These are phyloP conservation scores for Pangasius macronema DNA, from an alignment of 2,797 vertebrate species.

Conservation along the genomic window DNA sequence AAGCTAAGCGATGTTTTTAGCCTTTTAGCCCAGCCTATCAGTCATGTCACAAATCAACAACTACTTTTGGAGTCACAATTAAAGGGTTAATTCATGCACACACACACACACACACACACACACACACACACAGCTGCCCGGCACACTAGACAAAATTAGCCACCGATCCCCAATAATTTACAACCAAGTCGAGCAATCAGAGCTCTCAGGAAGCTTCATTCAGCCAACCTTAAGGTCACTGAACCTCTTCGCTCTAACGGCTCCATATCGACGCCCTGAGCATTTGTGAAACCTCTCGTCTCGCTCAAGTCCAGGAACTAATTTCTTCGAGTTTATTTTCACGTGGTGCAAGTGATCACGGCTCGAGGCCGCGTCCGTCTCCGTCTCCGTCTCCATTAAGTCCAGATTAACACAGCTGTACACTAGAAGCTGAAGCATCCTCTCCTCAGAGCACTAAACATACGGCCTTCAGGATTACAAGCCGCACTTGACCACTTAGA, in stretches of 20 bases:
- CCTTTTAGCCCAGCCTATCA: constrained; percentile 66
- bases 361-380: constrained; percentile 77
- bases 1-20: constrained; percentile 68
- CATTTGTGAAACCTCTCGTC: constrained; percentile 66
- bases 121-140: constrained; percentile 52
- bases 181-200: background rate
- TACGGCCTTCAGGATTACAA: constrained; percentile 89
- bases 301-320: constrained; percentile 63
- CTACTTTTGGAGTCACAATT: constrained; percentile 52
- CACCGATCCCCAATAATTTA: constrained; percentile 7
- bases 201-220: constrained; percentile 4
- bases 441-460: constrained; percentile 84
- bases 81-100: constrained; percentile 61
- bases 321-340: constrained; percentile 74
- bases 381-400: constrained; percentile 84
- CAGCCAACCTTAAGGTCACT: constrained; percentile 58
- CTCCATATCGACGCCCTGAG: constrained; percentile 45
- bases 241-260: constrained; percentile 61
- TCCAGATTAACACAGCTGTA: constrained; percentile 98
- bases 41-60: constrained; percentile 66
- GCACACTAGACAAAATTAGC: constrained; percentile 34
- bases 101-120: too few relatives aligned
- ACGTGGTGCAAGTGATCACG: constrained; percentile 65
- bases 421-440: constrained; percentile 87
- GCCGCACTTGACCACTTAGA: constrained; percentile 98